Percentiles rank a stretch among this genome's conserved stretches.
phyloP scores from a whole-genome alignment of 2,888 invertebrate species.

The Prosapia bicincta region DNA sequence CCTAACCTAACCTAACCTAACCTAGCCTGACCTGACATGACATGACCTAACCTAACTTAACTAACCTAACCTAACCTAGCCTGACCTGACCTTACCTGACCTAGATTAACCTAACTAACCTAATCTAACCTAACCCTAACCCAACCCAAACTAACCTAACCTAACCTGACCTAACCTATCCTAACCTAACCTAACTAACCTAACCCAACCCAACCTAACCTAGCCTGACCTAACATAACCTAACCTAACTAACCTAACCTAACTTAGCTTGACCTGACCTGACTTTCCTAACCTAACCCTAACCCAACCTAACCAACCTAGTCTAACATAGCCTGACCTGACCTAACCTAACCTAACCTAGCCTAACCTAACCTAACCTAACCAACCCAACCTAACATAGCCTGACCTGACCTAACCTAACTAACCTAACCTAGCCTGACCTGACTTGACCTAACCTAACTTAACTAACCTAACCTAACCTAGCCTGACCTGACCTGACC shows the following conservation, averaged over 20 bases:
- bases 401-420: neutral
- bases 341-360: slow-evolving; percentile 32
- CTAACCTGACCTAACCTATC: slow-evolving; percentile 28
- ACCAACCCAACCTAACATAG: slow-evolving; percentile 4
- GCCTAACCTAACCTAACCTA: slow-evolving; percentile 31
- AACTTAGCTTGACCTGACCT: slow-evolving; percentile 31
- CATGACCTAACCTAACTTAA: slow-evolving; percentile 30
- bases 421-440: neutral
- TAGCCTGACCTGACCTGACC: slow-evolving; percentile 13
- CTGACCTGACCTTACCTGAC: slow-evolving; percentile 32
- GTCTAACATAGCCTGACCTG: slow-evolving; percentile 29
- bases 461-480: slow-evolving; percentile 23
- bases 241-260: slow-evolving; percentile 31
- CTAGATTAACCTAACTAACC: slow-evolving; percentile 28
- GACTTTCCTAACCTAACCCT: slow-evolving; percentile 31
- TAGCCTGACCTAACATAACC: slow-evolving; percentile 30
- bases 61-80: slow-evolving; percentile 32
- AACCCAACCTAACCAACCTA: slow-evolving; percentile 29
- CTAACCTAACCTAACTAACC: slow-evolving; percentile 28
- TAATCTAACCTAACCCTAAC: slow-evolving; percentile 18
- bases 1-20: slow-evolving; percentile 20
- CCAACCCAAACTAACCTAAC: slow-evolving; percentile 31
- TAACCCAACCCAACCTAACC: slow-evolving; percentile 31
- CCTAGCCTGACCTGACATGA: slow-evolving; percentile 28
- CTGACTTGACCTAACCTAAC: slow-evolving; percentile 13